These are phyloP conservation scores for Diogma glabrata DNA, from an alignment of 2,888 invertebrate species.

Conservation along the genomic window DNA sequence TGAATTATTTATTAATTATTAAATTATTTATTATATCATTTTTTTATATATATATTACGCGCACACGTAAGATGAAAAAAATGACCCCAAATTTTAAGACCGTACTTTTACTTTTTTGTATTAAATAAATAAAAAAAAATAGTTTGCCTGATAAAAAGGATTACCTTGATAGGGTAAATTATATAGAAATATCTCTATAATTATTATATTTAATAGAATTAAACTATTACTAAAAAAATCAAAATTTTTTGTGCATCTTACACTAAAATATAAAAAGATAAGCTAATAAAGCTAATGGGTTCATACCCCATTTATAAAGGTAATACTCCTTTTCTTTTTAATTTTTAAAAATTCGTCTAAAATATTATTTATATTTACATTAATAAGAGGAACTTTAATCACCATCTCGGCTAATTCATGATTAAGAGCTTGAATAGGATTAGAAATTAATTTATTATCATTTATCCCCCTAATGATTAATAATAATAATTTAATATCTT, in stretches of 20 bases:
- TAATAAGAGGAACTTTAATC: conserved; percentile 40
- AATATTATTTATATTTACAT: conserved; percentile 41
- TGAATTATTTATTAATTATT: too few species aligned
- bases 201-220: not conserved
- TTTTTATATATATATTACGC: too few species aligned
- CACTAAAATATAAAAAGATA: not conserved
- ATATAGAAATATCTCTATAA: conserved; percentile 22
- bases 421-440: conserved; percentile 10
- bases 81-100: too few species aligned
- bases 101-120: too few species aligned
- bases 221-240: not conserved
- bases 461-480: not conserved
- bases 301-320: not conserved
- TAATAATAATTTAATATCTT: not conserved
- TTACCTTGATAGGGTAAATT: too few species aligned
- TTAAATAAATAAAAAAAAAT: too few species aligned
- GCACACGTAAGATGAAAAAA: too few species aligned
- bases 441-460: not conserved
- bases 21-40: too few species aligned
- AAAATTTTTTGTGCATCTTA: not conserved
- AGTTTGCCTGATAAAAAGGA: too few species aligned
- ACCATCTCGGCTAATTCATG: conserved; percentile 39
- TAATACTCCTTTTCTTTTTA: conserved; percentile 39
- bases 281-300: not conserved
- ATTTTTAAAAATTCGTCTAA: too few species aligned